These are phyloP conservation scores for Anoplolepis gracilipes DNA, from an alignment of 1,140 invertebrate species.

Conservation along the genomic window DNA sequence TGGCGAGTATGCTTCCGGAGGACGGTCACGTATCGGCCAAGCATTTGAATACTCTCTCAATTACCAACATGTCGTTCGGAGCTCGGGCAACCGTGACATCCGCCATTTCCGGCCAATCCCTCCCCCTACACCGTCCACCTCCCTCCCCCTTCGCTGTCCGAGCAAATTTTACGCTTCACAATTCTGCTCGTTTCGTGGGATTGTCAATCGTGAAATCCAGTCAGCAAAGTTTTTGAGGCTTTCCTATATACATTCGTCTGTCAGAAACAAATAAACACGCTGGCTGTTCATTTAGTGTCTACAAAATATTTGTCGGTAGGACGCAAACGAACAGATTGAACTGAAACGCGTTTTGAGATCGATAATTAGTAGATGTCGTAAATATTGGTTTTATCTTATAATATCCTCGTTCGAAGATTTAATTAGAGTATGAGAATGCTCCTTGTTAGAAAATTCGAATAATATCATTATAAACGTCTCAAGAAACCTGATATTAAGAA, in stretches of 20 bases:
- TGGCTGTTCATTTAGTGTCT: constrained; percentile 52
- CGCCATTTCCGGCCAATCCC: constrained; percentile 59
- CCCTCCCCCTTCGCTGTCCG: neutral
- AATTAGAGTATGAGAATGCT: neutral
- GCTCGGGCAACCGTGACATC: constrained; percentile 65
- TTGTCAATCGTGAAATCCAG: constrained; percentile 69
- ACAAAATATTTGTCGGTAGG: neutral
- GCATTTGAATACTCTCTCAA: constrained; percentile 73
- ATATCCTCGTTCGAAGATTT: neutral
- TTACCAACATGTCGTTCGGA: constrained; percentile 71
- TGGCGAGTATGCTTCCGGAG: constrained; percentile 46
- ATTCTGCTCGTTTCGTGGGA: constrained; percentile 65
- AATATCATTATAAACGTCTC: constrained; percentile 13
- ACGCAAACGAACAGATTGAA: neutral
- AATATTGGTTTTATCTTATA: neutral
- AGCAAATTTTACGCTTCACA: constrained; percentile 62
- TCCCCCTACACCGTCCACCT: neutral
- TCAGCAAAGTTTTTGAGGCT: constrained; percentile 69
- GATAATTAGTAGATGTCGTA: neutral
- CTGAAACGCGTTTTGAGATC: neutral
- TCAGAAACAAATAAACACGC: constrained; percentile 55
- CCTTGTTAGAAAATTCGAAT: neutral
- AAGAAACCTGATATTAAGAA: neutral
- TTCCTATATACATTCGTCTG: constrained; percentile 47
- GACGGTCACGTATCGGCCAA: constrained; percentile 70